Conservation (phyloP, 2,888 invertebrate species). For the Chaitophorus viminalis region DNA sequence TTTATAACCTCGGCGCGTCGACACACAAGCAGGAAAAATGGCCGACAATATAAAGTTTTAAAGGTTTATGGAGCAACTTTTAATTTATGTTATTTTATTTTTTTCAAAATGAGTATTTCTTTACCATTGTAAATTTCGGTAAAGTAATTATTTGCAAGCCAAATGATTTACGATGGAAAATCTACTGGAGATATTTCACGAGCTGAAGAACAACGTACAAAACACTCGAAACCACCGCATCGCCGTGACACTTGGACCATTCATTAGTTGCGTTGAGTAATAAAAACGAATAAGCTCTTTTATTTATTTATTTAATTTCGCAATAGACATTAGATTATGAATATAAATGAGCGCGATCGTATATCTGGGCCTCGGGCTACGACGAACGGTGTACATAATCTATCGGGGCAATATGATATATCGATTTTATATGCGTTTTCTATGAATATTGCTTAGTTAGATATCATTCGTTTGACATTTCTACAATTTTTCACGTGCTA, state of each 20-base stretch:
- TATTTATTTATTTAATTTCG: not conserved
- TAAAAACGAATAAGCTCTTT: not conserved
- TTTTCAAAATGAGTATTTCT: conserved; percentile 15
- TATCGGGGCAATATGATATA: not conserved
- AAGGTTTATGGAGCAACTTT: conserved; percentile 34
- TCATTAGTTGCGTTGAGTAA: conserved; percentile 18
- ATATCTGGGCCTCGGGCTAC: no score
- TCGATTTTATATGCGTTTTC: not conserved
- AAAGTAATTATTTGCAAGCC: conserved; percentile 15
- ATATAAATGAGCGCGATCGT: no score
- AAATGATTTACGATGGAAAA: conserved; percentile 35
- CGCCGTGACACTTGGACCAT: not conserved
- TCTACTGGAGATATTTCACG: not conserved
- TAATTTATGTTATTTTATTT: conserved; percentile 35
- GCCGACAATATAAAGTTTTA: conserved; percentile 34
- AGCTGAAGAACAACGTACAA: not conserved
- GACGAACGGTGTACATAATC: not conserved
- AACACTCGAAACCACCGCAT: conserved; percentile 1
- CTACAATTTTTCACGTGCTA: no score
- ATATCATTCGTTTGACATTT: no score
- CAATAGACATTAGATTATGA: no score
- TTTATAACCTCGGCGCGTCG: conserved; percentile 14
- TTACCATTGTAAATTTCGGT: conserved; percentile 36
- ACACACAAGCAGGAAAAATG: conserved; percentile 15
- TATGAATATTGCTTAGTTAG: not conserved